Base-by-base conservation (phyloP, 1,140 invertebrate genomes). In the Sarcophaga peregrina region DNA sequence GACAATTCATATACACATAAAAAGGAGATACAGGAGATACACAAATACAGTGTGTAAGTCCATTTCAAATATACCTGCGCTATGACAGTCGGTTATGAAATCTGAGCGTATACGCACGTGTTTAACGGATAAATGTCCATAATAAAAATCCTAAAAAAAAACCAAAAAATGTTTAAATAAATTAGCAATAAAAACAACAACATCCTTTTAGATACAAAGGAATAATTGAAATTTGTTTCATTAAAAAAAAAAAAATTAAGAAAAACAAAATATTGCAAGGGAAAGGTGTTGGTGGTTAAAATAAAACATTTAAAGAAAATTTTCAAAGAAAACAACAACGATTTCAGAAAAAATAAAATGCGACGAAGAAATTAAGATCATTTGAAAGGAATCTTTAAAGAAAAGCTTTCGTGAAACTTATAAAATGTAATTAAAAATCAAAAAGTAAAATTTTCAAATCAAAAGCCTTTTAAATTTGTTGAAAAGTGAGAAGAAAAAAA, bases 11-110 rank as follows among this genome's bases (percentile, higher is more conserved):
- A 68, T 68, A 68, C 62, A 68, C 62, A 68, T 68, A 68, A 68
- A 9, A 20, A 62, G n/a, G 8, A 68, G 62, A 58, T 58, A 13
- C 54, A 58, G 13, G n/a, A 20, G 75, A 78, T 78, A 78, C 75
- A 78, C 75, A 78, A 78, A 50, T 50, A 78, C 5, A 20, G 75
- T 50, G 10, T 50, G 75, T 20, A 78, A 50, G 62, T 78, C 17
- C 8, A 52, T 78, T 47, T 47, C 47, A 48, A 78, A 78, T 78
- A 78, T 78, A 78, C 75, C 75, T 78, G 75, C 75, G 75, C 75
- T 50, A 78, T 78, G 48, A 78, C 75, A 78, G 75, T 78, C 50
- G 75, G 75, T 78, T 78, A 78, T 78, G 75, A 78, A 78, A 78
- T 78, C 75, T 78, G 75, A 78, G 75, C 75, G 75, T 52, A 47